Base-by-base conservation (phyloP, 2,888 invertebrate genomes). In the Xanthorhoe spadicearia region DNA sequence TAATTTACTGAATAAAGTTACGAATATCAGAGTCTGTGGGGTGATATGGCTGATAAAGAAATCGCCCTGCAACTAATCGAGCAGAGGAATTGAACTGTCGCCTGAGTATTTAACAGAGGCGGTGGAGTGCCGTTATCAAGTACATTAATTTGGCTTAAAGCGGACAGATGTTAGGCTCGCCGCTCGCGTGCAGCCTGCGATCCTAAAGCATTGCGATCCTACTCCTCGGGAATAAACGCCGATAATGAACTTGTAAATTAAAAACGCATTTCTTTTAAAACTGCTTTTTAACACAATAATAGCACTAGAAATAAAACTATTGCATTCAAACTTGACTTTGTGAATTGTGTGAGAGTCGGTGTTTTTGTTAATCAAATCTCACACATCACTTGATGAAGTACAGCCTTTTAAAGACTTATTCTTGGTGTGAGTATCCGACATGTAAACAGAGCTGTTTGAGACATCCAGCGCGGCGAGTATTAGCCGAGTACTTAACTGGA, bases 371-470 rank as follows among this genome's bases (percentile, higher is more conserved):
- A 89, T 83, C 73, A 80, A 75, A 80, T 76, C 66, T 82, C 79
- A 86, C 76, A 87, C 83, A 83, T 80, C 75, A 75, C 77, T 85
- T 84, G 85, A 90, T 88, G 86, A 86, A 83, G 85, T 84, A 83
- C 70, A 57, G 81, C 80, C 61, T 84, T 84, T 85, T 84, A 87
- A 86, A 83, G 85, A 32, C 38, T 83, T 80, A 82, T 83, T 86
- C 78, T 76, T 75, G 74, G 55, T 71, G 79, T 83, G 78, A 67
- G 80, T 84, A 81, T 83, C 81, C 75, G 77, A 76, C 75, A 74
- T 73, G 86, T 83, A 88, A 88, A 89, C 82, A 87, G 79, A 79
- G 73, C 73, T 81, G 79, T 83, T 80, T 80, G 82, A 82, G 78
- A 81, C 79, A 78, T 80, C 77, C 75, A 77, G 23, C n/a, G 73